phyloP scores from a whole-genome alignment of 2,888 invertebrate species.

The Copidosoma aretas region DNA sequence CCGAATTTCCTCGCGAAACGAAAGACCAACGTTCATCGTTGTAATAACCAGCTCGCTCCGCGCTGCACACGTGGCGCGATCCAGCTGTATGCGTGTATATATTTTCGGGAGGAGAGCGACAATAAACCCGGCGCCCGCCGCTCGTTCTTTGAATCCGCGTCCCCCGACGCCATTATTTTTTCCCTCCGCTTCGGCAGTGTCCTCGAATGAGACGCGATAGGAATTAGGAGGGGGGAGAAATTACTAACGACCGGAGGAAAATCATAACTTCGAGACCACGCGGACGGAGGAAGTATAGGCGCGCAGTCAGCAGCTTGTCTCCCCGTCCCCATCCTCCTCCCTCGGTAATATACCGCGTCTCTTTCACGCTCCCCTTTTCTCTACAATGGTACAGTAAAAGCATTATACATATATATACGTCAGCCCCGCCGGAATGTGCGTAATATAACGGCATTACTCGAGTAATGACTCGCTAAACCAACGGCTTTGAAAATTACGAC shows the following conservation, averaged over 20 bases:
- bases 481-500: constrained; percentile 38
- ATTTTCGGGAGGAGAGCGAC: constrained; percentile 4
- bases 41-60: background rate
- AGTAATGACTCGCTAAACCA: constrained; percentile 32
- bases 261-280: constrained; percentile 34
- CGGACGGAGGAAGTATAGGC: background rate
- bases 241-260: constrained; percentile 30
- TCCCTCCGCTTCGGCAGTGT: too few relatives aligned
- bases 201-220: background rate
- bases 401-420: background rate
- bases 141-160: too few relatives aligned
- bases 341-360: background rate
- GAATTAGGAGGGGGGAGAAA: constrained; percentile 12
- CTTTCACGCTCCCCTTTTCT: too few relatives aligned
- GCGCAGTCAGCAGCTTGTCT: background rate
- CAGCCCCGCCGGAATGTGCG: constrained; percentile 25
- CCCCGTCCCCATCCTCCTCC: background rate
- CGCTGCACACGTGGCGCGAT: background rate
- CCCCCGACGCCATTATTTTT: too few relatives aligned
- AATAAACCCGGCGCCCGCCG: constrained; percentile 13
- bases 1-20: constrained; percentile 26
- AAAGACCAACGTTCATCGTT: constrained; percentile 33
- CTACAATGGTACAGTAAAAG: too few relatives aligned
- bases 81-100: background rate
- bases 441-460: constrained; percentile 41